A percentile compares a stretch with the other conserved stretches of the same genome.
These are phyloP conservation scores for Argya squamiceps DNA, from an alignment of 2,797 vertebrate genomes.

Conservation along the genomic window DNA sequence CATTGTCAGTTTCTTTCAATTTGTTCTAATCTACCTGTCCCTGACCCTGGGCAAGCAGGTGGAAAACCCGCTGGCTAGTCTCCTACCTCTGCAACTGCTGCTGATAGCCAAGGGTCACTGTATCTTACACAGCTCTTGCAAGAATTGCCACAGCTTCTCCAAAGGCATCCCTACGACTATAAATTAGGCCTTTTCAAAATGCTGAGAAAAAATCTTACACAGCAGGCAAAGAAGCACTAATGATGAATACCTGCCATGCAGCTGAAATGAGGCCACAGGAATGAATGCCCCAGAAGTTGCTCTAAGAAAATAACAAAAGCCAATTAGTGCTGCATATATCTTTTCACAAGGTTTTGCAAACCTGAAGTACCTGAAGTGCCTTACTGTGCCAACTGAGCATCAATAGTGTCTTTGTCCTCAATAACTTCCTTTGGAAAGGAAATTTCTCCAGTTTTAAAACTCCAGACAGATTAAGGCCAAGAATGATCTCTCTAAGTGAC, in stretches of 20 bases:
- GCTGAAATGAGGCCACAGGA: background rate
- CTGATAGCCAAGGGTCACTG: background rate
- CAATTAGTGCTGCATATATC: background rate
- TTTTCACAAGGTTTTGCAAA: background rate
- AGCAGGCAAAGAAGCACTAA: background rate
- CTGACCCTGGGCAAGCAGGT: background rate
- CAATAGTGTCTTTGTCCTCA: background rate
- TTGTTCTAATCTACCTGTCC: background rate
- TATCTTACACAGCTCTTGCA: background rate
- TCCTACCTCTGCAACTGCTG: background rate
- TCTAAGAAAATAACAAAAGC: constrained; percentile 10
- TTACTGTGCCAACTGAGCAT: background rate
- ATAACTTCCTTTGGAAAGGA: background rate
- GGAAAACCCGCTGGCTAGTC: background rate
- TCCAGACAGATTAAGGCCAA: background rate
- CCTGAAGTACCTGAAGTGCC: background rate
- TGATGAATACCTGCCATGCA: background rate
- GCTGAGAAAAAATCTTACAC: background rate
- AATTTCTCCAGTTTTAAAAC: background rate
- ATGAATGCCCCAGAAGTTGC: background rate
- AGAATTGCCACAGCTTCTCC: background rate
- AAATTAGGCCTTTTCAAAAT: background rate
- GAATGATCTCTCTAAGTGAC: background rate
- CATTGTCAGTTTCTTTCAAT: background rate
- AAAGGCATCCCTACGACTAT: background rate